Evolutionary conservation across 2,797 vertebrate genomes (phyloP).

Genomic region (Muraenolepis orangiensis): DNA sequence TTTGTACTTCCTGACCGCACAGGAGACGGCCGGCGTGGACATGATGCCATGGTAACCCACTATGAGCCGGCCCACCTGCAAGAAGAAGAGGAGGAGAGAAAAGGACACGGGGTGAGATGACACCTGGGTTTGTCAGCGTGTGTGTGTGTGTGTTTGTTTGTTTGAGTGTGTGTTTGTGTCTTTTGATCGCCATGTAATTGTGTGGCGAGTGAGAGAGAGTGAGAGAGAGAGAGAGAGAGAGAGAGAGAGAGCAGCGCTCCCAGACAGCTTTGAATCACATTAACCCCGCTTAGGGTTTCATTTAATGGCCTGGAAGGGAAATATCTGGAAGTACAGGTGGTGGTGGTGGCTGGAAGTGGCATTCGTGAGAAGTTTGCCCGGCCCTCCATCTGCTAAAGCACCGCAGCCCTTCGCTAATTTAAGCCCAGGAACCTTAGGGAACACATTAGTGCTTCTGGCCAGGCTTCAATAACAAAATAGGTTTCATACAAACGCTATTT

Average conservation of each 20-base stretch:
- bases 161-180: slow-evolving; percentile 2
- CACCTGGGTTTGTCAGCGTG: neutral
- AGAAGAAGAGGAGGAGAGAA: slow-evolving; percentile 7
- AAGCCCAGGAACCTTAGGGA: slow-evolving; percentile 35
- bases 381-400: slow-evolving; percentile 13
- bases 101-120: slow-evolving; percentile 34
- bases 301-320: slow-evolving; percentile 14
- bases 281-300: slow-evolving; percentile 7
- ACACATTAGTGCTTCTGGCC: slow-evolving; percentile 35
- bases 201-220: neutral
- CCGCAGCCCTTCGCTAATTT: slow-evolving; percentile 36
- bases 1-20: slow-evolving; percentile 93
- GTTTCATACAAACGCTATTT: slow-evolving; percentile 38
- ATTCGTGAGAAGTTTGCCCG: slow-evolving; percentile 30
- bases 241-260: neutral
- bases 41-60: slow-evolving; percentile 93
- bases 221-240: neutral
- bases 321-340: slow-evolving; percentile 32
- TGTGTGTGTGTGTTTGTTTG: neutral
- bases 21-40: slow-evolving; percentile 91
- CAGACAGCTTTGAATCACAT: neutral
- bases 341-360: slow-evolving; percentile 27
- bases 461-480: slow-evolving; percentile 36
- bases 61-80: slow-evolving; percentile 88
- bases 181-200: neutral